Conservation (phyloP, 2,113 vertebrate genomes). For the Scortum barcoo region DNA sequence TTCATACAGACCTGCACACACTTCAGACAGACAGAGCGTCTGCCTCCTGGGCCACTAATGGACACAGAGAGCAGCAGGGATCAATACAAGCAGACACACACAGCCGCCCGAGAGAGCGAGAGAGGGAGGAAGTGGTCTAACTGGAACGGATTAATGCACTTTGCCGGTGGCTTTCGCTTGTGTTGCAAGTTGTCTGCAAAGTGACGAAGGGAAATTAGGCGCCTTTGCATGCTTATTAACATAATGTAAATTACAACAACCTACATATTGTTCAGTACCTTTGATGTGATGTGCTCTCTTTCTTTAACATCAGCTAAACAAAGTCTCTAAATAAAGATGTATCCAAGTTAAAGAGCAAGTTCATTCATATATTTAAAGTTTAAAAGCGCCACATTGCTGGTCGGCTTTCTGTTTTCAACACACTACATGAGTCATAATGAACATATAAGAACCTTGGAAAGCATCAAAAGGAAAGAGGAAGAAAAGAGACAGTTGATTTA, state of each 20-base stretch:
- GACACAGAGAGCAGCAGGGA: slow-evolving; percentile 79
- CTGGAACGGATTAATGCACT: slow-evolving; percentile 64
- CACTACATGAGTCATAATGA: background rate
- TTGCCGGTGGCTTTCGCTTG: slow-evolving; percentile 57
- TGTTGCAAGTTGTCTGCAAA: slow-evolving; percentile 24
- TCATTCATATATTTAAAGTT: background rate
- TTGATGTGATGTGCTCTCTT: background rate
- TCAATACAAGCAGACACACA: slow-evolving; percentile 79
- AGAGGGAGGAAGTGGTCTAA: slow-evolving; percentile 42
- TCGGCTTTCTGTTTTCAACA: background rate
- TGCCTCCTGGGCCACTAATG: slow-evolving; percentile 85
- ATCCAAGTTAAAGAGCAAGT: background rate
- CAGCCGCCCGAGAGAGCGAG: slow-evolving; percentile 34
- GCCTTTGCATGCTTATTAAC: background rate
- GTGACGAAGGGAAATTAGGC: background rate
- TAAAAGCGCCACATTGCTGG: background rate
- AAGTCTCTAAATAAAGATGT: background rate
- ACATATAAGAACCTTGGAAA: background rate
- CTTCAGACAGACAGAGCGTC: slow-evolving; percentile 79
- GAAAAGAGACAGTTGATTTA: background rate
- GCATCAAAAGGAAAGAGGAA: background rate
- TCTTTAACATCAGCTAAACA: background rate
- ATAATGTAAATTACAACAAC: background rate
- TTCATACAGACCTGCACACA: slow-evolving; percentile 57
- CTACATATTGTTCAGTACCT: background rate